These are phyloP conservation scores for Sphinx pinastri DNA, from an alignment of 2,888 invertebrate genomes.

Conservation along the genomic window DNA sequence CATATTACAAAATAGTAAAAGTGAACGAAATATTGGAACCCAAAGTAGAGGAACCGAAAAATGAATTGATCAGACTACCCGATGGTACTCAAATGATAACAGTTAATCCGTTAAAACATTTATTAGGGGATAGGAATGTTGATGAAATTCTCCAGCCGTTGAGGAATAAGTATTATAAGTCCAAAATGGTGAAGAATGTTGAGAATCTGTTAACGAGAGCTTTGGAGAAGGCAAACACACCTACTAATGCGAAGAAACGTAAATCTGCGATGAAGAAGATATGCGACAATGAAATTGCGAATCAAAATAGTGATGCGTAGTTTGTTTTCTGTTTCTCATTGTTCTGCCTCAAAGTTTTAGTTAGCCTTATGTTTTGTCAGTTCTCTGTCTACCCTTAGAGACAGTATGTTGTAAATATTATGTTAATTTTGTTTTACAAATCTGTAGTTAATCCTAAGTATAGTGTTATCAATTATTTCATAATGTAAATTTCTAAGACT, in stretches of 20 bases:
- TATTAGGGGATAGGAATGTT: constrained; percentile 53
- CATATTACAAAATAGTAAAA: constrained; percentile 71
- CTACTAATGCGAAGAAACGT: constrained; percentile 1
- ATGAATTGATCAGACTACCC: constrained; percentile 50
- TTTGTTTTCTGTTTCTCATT: no score
- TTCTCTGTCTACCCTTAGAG: no score
- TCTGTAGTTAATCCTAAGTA: no score
- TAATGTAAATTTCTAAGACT: no score
- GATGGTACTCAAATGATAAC: constrained; percentile 65
- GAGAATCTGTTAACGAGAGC: constrained; percentile 60
- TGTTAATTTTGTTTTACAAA: no score
- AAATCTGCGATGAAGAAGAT: background rate
- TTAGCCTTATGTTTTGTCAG: no score
- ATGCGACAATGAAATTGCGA: background rate
- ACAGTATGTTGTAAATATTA: no score
- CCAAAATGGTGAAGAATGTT: constrained; percentile 48
- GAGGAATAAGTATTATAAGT: constrained; percentile 58
- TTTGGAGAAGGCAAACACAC: constrained; percentile 35
- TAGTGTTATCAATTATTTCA: no score
- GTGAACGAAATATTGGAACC: constrained; percentile 51
- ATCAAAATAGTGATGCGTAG: background rate
- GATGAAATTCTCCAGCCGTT: constrained; percentile 45
- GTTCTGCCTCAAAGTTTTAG: no score
- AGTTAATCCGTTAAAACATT: constrained; percentile 69
- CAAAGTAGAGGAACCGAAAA: background rate